Conservation (phyloP, 2,113 vertebrate species). For the Heliornis fulica region DNA sequence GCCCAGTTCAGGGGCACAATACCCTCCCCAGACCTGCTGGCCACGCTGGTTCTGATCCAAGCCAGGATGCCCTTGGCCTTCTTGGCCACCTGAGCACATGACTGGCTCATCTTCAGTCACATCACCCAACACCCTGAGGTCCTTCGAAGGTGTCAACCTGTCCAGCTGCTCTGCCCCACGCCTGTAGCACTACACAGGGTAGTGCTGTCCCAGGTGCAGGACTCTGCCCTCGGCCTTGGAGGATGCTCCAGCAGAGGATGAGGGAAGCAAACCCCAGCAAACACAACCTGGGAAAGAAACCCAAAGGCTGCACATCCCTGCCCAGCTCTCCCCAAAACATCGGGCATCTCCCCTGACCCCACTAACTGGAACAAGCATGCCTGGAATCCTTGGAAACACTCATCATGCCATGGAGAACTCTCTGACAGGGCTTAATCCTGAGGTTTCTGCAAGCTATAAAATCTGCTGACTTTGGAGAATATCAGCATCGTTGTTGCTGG, state of each 20-base stretch:
- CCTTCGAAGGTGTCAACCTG: no score
- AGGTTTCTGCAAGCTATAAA: background rate
- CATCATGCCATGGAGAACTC: background rate
- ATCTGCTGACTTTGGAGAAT: background rate
- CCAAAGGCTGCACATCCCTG: background rate
- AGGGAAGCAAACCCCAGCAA: background rate
- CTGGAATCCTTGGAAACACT: background rate
- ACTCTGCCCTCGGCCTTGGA: no score
- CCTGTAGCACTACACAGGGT: no score
- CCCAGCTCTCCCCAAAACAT: background rate
- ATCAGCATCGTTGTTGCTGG: background rate
- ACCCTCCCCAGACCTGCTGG: no score
- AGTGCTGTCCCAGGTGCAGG: no score
- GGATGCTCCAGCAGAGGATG: background rate
- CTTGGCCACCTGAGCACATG: no score
- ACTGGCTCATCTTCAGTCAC: no score
- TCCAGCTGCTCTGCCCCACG: no score
- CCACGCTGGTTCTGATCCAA: no score
- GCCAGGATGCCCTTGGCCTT: no score
- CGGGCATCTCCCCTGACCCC: fast-evolving
- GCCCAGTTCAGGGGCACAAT: no score
- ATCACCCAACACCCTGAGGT: no score
- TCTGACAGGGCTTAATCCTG: background rate
- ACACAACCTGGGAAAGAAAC: background rate
- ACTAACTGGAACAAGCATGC: background rate